Evolutionary conservation across 2,888 invertebrate species (phyloP).

Genomic region (Agrochola circellaris): DNA sequence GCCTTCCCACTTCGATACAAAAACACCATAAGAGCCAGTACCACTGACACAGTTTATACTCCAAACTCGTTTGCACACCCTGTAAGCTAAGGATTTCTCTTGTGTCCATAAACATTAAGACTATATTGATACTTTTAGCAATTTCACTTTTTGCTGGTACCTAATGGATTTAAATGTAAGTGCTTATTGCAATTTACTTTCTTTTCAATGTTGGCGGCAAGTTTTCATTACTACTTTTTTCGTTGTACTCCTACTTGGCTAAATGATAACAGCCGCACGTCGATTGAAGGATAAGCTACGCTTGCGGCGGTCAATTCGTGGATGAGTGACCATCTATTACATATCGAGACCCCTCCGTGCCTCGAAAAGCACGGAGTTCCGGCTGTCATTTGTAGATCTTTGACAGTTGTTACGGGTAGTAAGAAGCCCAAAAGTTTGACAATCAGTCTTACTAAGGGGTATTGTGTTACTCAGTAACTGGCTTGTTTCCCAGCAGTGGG

Average conservation of each 20-base stretch:
- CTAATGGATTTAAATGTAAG: constrained; percentile 29
- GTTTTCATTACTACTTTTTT: too few species aligned
- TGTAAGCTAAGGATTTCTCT: constrained; percentile 46
- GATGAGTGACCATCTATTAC: neutral
- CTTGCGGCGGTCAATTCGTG: neutral
- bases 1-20: neutral
- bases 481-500: too few species aligned
- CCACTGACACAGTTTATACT: constrained; percentile 31
- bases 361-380: too few species aligned
- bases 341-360: too few species aligned
- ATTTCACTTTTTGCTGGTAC: constrained; percentile 43
- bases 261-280: neutral
- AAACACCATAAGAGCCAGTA: constrained; percentile 14
- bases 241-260: neutral
- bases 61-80: constrained; percentile 44
- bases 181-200: constrained; percentile 18
- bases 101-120: constrained; percentile 38
- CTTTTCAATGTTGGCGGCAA: neutral
- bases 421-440: neutral
- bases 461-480: neutral
- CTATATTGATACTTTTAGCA: constrained; percentile 25
- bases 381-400: too few species aligned
- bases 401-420: neutral
- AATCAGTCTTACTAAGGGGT: too few species aligned
- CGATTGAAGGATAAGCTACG: too few species aligned